Conservation (phyloP, 1,140 invertebrate genomes). For the Drosophila kepulauana region DNA sequence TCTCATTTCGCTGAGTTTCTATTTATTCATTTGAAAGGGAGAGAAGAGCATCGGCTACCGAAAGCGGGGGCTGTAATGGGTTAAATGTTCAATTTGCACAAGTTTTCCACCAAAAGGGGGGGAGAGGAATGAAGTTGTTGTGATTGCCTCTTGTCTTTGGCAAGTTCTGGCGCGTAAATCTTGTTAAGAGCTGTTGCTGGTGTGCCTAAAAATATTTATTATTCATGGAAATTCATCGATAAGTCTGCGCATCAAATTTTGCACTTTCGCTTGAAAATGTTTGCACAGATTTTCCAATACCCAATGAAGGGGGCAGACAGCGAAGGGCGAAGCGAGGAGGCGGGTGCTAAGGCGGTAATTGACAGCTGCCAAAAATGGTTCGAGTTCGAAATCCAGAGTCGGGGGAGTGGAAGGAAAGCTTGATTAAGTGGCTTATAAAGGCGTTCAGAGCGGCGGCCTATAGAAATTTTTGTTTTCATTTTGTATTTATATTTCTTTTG, state of each 20-base stretch:
- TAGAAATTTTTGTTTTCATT: constrained; percentile 24
- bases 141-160: constrained; percentile 61
- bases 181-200: constrained; percentile 8
- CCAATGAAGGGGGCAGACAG: neutral
- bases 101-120: constrained; percentile 8
- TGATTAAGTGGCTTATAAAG: constrained; percentile 57
- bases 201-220: constrained; percentile 64
- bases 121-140: constrained; percentile 2
- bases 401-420: constrained; percentile 14
- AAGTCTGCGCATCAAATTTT: constrained; percentile 62
- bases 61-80: constrained; percentile 55
- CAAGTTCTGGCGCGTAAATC: constrained; percentile 45
- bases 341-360: constrained; percentile 37
- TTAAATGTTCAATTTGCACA: constrained; percentile 82
- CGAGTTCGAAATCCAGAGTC: neutral
- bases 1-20: constrained; percentile 41
- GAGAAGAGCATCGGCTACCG: constrained; percentile 20
- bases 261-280: constrained; percentile 40
- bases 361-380: constrained; percentile 48
- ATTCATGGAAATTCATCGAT: constrained; percentile 83
- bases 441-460: constrained; percentile 23
- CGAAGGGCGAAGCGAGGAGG: neutral
- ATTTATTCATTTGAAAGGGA: constrained; percentile 64
- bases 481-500: constrained; percentile 20
- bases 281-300: constrained; percentile 48